phyloP scores from a whole-genome alignment of 2,113 vertebrate species.

The Muntiacus muntjak region DNA sequence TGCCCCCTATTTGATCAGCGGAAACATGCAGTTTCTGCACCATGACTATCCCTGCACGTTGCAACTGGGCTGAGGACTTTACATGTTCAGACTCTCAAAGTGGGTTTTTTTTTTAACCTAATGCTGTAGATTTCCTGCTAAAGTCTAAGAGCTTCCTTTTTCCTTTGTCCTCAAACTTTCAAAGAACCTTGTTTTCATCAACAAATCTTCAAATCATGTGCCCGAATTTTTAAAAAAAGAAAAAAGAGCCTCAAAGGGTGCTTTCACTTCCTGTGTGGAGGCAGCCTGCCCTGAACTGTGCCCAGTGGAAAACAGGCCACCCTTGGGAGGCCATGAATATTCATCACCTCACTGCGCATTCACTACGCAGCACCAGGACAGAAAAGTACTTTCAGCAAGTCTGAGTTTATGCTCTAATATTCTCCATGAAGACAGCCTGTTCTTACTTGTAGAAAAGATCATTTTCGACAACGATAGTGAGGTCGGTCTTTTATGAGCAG shows the following conservation, averaged over 20 bases:
- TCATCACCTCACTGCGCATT: background rate
- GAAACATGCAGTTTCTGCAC: background rate
- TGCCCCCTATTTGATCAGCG: background rate
- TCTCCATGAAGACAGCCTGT: constrained; percentile 49
- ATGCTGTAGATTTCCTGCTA: background rate
- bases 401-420: background rate
- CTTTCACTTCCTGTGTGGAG: constrained; percentile 45
- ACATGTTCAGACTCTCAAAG: background rate
- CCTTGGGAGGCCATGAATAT: constrained; percentile 10
- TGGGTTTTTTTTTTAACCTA: background rate
- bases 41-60: background rate
- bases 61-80: background rate
- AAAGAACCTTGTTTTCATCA: constrained; percentile 34
- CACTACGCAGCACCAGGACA: background rate
- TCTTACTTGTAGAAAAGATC: constrained; percentile 55
- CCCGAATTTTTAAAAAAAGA: background rate
- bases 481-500: background rate
- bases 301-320: background rate
- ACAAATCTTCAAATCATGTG: background rate
- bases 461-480: constrained; percentile 19
- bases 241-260: background rate
- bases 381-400: background rate
- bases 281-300: background rate
- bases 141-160: background rate
- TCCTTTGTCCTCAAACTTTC: constrained; percentile 11